phyloP scores from a whole-genome alignment of 92 coral and sea anemone genomes.

The Hydrozoanthus gracilis region DNA sequence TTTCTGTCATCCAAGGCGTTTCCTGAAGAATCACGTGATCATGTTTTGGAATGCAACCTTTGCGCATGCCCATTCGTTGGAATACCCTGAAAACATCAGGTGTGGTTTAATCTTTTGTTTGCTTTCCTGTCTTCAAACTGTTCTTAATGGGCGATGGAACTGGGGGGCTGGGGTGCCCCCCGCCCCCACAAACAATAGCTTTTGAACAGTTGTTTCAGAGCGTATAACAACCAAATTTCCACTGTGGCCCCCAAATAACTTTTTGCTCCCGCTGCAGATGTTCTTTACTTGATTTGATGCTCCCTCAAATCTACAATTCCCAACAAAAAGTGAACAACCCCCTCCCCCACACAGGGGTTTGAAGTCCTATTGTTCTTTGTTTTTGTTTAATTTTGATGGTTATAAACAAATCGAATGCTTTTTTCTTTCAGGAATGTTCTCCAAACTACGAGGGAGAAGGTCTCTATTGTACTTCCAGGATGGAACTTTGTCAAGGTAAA shows the following conservation, averaged over 20 bases:
- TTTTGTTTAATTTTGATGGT: neutral
- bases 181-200: too few relatives aligned
- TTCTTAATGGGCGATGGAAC: neutral
- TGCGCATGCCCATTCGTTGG: slow-evolving; percentile 73
- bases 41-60: slow-evolving; percentile 99
- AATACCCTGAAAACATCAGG: slow-evolving; percentile 85
- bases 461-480: slow-evolving; percentile 82
- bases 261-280: too few relatives aligned
- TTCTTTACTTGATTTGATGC: too few relatives aligned
- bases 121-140: neutral
- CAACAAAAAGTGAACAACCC: too few relatives aligned
- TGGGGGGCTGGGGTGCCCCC: too few relatives aligned
- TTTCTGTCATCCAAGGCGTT: slow-evolving; percentile 83
- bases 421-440: slow-evolving; percentile 64
- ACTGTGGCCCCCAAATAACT: too few relatives aligned
- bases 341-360: too few relatives aligned
- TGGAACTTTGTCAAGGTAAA: slow-evolving; percentile 81
- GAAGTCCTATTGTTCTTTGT: neutral
- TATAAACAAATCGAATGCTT: neutral
- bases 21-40: slow-evolving; percentile 85
- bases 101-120: slow-evolving; percentile 12
- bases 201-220: too few relatives aligned
- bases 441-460: slow-evolving; percentile 74
- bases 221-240: too few relatives aligned
- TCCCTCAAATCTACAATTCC: too few relatives aligned